Base-by-base conservation (phyloP, 2,888 invertebrate genomes). In the Drosophila bunnanda region DNA sequence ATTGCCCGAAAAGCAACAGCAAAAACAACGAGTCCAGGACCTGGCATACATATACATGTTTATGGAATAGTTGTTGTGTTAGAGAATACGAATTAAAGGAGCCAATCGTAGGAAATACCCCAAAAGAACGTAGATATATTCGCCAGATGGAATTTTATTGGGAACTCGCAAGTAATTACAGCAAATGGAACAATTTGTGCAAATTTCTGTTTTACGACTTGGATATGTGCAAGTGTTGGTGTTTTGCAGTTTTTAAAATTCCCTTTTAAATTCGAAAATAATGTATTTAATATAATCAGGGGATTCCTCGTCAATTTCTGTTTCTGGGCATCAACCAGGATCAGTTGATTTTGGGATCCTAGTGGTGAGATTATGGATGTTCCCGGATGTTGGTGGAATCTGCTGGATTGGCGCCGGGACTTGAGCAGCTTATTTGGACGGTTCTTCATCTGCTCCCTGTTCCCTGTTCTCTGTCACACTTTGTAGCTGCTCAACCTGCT, bases 1-100 rank as follows among this genome's bases (percentile, higher is more conserved):
- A 85, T 88, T 82, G 85, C 82, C 70, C 72, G 44, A 79, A 66
- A 68, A 78, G 50, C 64, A 65, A 46, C 46, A 75, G 32, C 38
- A 73, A 38, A n/a, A 41, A 60, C 25, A 36, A 43, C 53, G 28
- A 46, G 34, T 30, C 20, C 32, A 9, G 5, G 5, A 15, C 20
- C 50, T 4, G 32, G 32, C 30, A 15, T 17, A 56, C 44, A 50
- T 56, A 56, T 56, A 64, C 70, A 55, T 39, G 55, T 69, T 69
- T 69, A 56, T 46, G 32, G 55, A 69, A 38, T 69, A 44, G 30
- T 69, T 66, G 68, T 32, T 44, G 41, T 44, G 54, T 44, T 68
- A 32, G 32, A n/a, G 32, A 46, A 25, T 13, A n/a, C 46, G 32
- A 62, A 60, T 59, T 34, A 20, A 38, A 25, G 13, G 46, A 46